These are phyloP conservation scores for Holothuria leucospilota DNA, from an alignment of 53 echinoderm and acorn worm species.

Conservation along the genomic window DNA sequence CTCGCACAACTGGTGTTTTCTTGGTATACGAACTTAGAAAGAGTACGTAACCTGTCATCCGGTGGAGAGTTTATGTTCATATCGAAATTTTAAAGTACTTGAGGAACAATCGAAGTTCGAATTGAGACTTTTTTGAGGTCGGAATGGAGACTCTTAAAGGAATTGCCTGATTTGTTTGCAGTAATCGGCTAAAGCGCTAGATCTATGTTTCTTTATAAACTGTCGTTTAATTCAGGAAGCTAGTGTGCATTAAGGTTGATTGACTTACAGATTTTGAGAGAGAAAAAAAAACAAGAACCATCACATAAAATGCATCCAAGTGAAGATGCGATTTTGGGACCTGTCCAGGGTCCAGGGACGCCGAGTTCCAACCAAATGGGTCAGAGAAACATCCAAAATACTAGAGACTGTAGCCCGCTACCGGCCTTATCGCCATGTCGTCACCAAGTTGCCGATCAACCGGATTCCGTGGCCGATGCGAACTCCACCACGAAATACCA, in stretches of 20 bases:
- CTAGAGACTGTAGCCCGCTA: slow-evolving; percentile 27
- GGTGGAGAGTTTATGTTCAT: no score
- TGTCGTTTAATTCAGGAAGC: no score
- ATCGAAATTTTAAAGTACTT: no score
- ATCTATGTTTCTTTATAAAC: background rate
- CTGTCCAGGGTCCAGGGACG: slow-evolving; percentile 13
- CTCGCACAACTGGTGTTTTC: no score
- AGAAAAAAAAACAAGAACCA: no score
- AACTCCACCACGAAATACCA: background rate
- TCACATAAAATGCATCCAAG: slow-evolving; percentile 26
- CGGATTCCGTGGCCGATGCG: background rate
- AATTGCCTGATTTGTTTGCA: background rate
- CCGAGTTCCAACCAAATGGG: slow-evolving; percentile 21
- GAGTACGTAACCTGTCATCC: no score
- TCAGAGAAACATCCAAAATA: background rate
- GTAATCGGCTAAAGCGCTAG: background rate
- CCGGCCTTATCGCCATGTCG: slow-evolving; percentile 22
- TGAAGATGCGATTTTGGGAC: slow-evolving; percentile 7
- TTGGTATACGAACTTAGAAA: no score
- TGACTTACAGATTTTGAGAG: no score
- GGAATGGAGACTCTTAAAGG: no score
- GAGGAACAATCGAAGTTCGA: no score
- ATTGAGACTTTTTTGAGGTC: no score
- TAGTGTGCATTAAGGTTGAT: no score
- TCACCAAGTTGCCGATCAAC: background rate